Percentiles rank a stretch among this genome's conserved stretches.
Evolutionary conservation across 2,113 vertebrate species (phyloP).

Genomic region (human): GRCh38 chr21:23797001-23797500

Average conservation of each 20-base stretch:
- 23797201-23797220: background rate
- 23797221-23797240: background rate
- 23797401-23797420: background rate
- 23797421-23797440: background rate
- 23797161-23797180: background rate
- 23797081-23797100: background rate
- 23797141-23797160: background rate
- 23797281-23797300: background rate
- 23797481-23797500: background rate
- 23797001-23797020: too few species aligned
- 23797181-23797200: background rate
- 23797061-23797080: too few species aligned
- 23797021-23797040: too few species aligned
- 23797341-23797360: background rate
- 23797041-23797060: too few species aligned
- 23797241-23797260: background rate
- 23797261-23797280: background rate
- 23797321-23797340: background rate
- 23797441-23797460: background rate
- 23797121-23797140: background rate
- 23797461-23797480: background rate
- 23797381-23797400: background rate
- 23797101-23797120: rapidly evolving
- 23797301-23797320: background rate
- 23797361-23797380: background rate